Evolutionary conservation across 1,140 invertebrate genomes (phyloP).

Genomic region (Scaptodrosophila lebanonensis): DNA sequence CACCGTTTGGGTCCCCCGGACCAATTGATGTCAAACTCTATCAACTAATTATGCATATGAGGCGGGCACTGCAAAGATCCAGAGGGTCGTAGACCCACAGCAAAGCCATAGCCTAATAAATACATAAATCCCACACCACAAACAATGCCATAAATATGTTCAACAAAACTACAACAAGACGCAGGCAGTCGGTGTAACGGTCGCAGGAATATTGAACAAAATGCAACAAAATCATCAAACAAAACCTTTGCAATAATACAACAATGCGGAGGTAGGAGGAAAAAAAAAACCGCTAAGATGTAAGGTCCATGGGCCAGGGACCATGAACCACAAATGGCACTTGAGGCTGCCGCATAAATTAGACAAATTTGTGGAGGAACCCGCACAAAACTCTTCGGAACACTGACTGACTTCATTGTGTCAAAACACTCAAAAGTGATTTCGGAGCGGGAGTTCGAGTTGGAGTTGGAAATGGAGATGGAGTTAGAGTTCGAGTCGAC

Average conservation of each 20-base stretch:
- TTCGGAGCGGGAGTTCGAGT: conserved; percentile 37
- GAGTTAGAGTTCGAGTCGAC: too few species aligned
- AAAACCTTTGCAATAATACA: conserved; percentile 56
- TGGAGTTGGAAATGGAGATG: too few species aligned
- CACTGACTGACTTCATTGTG: conserved; percentile 62
- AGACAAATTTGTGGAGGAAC: conserved; percentile 41
- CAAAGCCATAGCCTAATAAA: conserved; percentile 47
- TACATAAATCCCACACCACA: conserved; percentile 45
- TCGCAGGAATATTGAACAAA: conserved; percentile 42
- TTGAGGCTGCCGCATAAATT: conserved; percentile 65
- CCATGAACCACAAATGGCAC: conserved; percentile 63
- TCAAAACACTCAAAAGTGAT: conserved; percentile 66
- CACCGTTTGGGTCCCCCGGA: too few species aligned
- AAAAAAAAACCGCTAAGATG: conserved; percentile 19
- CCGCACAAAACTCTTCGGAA: conserved; percentile 31
- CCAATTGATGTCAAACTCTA: conserved; percentile 31
- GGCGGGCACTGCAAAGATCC: not conserved
- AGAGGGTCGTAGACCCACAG: conserved; percentile 37
- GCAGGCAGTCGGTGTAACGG: conserved; percentile 37
- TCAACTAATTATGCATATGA: conserved; percentile 46
- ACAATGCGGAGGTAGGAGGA: not conserved
- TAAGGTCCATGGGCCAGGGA: too few species aligned
- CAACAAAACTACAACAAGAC: conserved; percentile 62
- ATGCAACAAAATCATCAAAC: conserved; percentile 38
- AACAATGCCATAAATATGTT: conserved; percentile 56